Evolutionary conservation across 2,113 vertebrate species (phyloP), one percentile per base, ranked within the genome.

Genomic region (Melanerpes aurifrons): DNA sequence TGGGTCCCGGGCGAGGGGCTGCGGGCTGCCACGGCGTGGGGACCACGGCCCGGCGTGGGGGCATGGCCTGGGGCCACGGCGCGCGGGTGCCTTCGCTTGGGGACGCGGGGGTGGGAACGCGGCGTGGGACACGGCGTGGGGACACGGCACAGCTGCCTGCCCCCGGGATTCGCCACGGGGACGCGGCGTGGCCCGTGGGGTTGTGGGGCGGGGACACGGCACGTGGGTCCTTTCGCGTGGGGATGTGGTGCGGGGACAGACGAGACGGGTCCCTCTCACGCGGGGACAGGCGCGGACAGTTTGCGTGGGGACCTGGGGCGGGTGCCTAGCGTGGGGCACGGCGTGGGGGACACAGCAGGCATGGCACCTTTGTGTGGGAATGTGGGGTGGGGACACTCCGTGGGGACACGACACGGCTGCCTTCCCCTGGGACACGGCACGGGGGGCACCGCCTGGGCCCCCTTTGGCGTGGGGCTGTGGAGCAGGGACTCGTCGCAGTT

Each of bases 221-320:
- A 29, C 15, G 8, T 13, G 67, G 50, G 26, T 17, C 16, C 37
- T 54, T 50, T 28, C 61, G 0, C 15, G 32, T 4, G 58, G 58
- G 58, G 58, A 32, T n/a, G 21, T 62, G 32, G 61, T 48, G 47
- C 20, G 47, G 17, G 47, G 18, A 47, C 57, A n/a, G 40, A 40
- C 40, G 40, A 40, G 40, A 40, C 10, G 40, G 40, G 40, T 40
- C 40, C 40, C 40, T 40, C 40, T 40, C 40, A 40, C 29, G 20
- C 20, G 61, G 61, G 47, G 35, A 15, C 19, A 56, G 54, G 13
- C 25, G 20, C 8, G 58, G 35, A 18, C 17, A 24, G 56, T 53
- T n/a, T 47, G 0, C 16, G 32, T 62, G 31, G 17, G 85, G 7
- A 1, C 37, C 2, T 4, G 47, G 66, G 56, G 7, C 7, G 20